Conservation (phyloP, 2,888 invertebrate species). For the Imbricaverruca yamaguchii region DNA sequence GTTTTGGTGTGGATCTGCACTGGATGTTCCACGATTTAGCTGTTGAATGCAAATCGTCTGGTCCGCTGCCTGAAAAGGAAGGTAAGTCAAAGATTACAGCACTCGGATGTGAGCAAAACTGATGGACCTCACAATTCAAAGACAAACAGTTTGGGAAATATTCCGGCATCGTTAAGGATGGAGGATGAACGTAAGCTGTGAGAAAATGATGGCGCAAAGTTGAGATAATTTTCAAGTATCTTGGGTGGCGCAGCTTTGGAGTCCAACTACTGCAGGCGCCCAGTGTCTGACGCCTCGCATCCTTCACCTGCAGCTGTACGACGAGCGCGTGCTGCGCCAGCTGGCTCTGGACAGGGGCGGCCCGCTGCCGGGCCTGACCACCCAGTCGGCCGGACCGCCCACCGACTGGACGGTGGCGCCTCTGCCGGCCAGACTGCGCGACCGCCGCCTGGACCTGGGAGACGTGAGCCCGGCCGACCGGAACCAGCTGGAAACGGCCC, state of each 20-base stretch:
- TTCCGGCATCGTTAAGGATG: too few species aligned
- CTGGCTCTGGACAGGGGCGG: not conserved
- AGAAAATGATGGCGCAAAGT: too few species aligned
- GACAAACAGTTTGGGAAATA: too few species aligned
- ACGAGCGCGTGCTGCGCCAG: not conserved
- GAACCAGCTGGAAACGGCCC: conserved; percentile 50
- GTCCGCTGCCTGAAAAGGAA: too few species aligned
- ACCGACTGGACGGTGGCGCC: conserved; percentile 54
- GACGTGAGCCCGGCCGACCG: conserved; percentile 57
- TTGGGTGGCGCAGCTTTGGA: conserved; percentile 34
- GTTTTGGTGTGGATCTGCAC: too few species aligned
- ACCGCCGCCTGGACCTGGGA: conserved; percentile 57
- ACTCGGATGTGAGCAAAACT: too few species aligned
- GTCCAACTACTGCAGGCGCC: not conserved
- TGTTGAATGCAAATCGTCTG: too few species aligned
- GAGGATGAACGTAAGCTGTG: too few species aligned
- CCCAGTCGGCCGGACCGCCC: conserved; percentile 45
- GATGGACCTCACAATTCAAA: too few species aligned
- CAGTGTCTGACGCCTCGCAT: not conserved
- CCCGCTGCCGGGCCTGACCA: conserved; percentile 42
- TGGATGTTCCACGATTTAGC: too few species aligned
- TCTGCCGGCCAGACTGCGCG: conserved; percentile 50
- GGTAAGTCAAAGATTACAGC: too few species aligned
- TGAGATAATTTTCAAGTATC: too few species aligned
- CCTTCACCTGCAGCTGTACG: not conserved